Evolutionary conservation across 2,797 vertebrate species (phyloP), one percentile per base, ranked within the genome.

Genomic region (Garrulus glandarius): DNA sequence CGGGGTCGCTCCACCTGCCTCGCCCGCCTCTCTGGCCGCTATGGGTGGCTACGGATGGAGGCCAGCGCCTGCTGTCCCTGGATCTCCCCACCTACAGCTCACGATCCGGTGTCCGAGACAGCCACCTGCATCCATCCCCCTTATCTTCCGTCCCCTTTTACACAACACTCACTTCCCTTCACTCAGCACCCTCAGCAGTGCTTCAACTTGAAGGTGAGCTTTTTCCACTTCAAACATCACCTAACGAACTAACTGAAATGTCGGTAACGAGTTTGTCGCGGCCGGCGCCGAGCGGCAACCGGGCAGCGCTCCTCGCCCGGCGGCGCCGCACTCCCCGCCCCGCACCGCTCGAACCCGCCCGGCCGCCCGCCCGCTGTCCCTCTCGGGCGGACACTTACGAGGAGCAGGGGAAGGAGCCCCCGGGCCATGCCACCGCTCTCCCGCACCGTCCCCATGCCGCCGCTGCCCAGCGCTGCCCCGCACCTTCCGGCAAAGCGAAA

Each of bases 21-120:
- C 2, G 1, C 39, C 34, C 21, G n/a, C 8, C 1, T 1, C 74
- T 9, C 30, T 4, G 2, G 11, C 27, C 3, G 4, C 50, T 3
- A 1, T 2, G 20, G 5, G 32, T 2, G 49, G 26, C 84, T 50
- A 22, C 5, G 11, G 41, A 15, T 27, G 3, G 32, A 9, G 50
- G 13, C 30, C 34, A 23, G 12, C 0, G 3, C 56, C 84, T 32
- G 43, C 56, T 4, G 23, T 6, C 34, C 47, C 56, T 5, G 50
- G 1, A 43, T 29, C 2, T 21, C 15, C 19, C 10, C 11, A 7
- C 24, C 50, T 13, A 5, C 1, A 36, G 46, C 53, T 16, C 61
- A 19, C 5, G 2, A 4, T 20, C 49, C 7, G 2, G 1, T 32
- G 53, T 22, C 56, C 34, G 80, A 9, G 37, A 27, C 20, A 34